Evolutionary conservation across 2,113 vertebrate species (phyloP), one percentile per base, ranked within the genome.

Genomic region (Gambusia affinis): DNA sequence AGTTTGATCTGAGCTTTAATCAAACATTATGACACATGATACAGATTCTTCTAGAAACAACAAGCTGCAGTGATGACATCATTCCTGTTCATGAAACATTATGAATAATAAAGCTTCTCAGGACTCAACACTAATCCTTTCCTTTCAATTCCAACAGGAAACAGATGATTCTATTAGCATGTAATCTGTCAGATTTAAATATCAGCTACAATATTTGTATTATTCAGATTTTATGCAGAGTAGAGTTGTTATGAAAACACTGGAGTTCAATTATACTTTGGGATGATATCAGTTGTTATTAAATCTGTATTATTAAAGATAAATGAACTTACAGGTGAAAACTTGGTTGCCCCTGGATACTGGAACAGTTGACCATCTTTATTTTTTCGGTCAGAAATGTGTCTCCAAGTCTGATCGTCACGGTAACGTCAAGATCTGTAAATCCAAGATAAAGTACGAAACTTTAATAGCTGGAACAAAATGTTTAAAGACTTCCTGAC

Each of bases 281-380:
- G 22, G 51, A 54, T 54, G 17, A 54, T 54, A 10, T 54, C 17
- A 54, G 42, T 17, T 44, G 42, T 37, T 47, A 17, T 47, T 17
- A 47, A 47, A 17, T 19, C 44, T 47, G 44, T 17, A 47, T 47
- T 19, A 4, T 19, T 19, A 12, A 65, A 65, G 24, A 1, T 14
- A 65, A 10, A 19, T 27, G 24, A n/a, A 73, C 90, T 90, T 70
- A 94, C 92, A 76, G 11, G 60, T 1, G 39, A 24, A 54, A 60
- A 39, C 29, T 61, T 12, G 76, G 51, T 0, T 29, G 24, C 51
- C 87, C 83, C 4, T 28, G 66, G 60, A 93, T 83, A 11, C 57
- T 44, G 33, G 87, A 83, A 47, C 92, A 94, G 71, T 81, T 79
- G 12, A 22, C 76, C 12, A 93, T 60, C 1, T 12, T 70, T 54